These are phyloP conservation scores for Nemapogon koenigi DNA, from an alignment of 2,888 invertebrate genomes.

Conservation along the genomic window DNA sequence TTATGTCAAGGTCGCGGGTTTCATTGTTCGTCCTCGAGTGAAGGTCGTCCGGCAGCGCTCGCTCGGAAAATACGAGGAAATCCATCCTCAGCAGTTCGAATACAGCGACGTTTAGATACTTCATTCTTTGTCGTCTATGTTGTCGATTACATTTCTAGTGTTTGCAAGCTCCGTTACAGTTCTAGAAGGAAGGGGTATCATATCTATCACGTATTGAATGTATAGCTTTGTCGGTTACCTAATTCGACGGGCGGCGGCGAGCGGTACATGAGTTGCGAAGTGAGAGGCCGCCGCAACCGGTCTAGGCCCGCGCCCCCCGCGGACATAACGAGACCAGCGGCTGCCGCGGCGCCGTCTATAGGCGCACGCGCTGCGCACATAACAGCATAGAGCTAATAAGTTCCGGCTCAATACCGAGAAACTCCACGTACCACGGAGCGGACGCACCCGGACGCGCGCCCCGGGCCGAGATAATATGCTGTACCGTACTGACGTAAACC, in stretches of 20 bases:
- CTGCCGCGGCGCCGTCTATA: constrained; percentile 22
- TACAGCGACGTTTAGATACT: too few species aligned
- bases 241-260: constrained; percentile 53
- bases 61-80: constrained; percentile 61
- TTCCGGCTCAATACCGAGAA: constrained; percentile 30
- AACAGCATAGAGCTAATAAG: constrained; percentile 22
- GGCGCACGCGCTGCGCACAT: constrained; percentile 20
- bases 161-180: too few species aligned
- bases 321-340: constrained; percentile 32
- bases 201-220: constrained; percentile 13
- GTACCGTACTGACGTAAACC: constrained; percentile 59
- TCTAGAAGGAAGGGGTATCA: too few species aligned
- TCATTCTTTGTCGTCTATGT: too few species aligned
- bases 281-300: constrained; percentile 63
- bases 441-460: constrained; percentile 56
- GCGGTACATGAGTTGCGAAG: constrained; percentile 57
- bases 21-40: constrained; percentile 56
- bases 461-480: constrained; percentile 52
- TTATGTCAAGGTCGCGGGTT: constrained; percentile 58
- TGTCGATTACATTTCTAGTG: too few species aligned
- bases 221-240: constrained; percentile 57
- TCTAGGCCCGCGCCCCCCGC: constrained; percentile 47
- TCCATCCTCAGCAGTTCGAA: constrained; percentile 53
- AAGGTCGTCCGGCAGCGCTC: constrained; percentile 45
- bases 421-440: constrained; percentile 23